Percentiles rank a stretch among this genome's conserved stretches.
Evolutionary conservation across 30 jellyfish, hydroid and myxozoan species (phyloP).

Genomic region (Chrysaora quinquecirrha): DNA sequence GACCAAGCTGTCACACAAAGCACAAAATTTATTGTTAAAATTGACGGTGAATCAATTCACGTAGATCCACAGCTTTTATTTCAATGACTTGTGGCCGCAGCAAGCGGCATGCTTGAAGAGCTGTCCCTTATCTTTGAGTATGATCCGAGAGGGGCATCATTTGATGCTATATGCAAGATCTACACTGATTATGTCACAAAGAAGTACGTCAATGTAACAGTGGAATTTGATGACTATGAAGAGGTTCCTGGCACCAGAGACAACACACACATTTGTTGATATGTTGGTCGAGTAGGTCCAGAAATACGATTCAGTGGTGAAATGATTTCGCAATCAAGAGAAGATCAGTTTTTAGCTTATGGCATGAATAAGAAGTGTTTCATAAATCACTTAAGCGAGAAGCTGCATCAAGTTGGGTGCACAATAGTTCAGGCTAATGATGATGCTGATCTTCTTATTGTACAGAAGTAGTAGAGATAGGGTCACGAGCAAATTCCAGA

Average conservation of each 20-base stretch:
- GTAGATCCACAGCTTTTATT: slow-evolving; percentile 60
- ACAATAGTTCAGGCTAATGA: background rate
- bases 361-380: background rate
- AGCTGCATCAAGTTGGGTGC: slow-evolving; percentile 21
- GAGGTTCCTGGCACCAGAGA: too few species aligned
- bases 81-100: slow-evolving; percentile 29
- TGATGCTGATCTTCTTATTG: slow-evolving; percentile 33
- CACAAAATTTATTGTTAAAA: slow-evolving; percentile 13
- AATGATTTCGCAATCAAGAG: background rate
- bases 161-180: too few species aligned
- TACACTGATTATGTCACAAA: slow-evolving; percentile 41
- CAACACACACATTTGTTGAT: background rate
- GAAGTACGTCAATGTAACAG: slow-evolving; percentile 10
- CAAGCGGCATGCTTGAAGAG: background rate
- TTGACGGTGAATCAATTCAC: slow-evolving; percentile 49
- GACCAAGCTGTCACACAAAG: slow-evolving; percentile 32
- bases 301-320: slow-evolving; percentile 18
- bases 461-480: too few species aligned
- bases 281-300: background rate
- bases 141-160: slow-evolving; percentile 39
- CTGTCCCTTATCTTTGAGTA: slow-evolving; percentile 1
- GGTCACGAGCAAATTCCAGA: too few species aligned
- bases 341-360: slow-evolving; percentile 10
- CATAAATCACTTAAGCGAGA: background rate
- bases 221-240: slow-evolving; percentile 32